These are phyloP conservation scores for Tachina grossa DNA, from an alignment of 2,888 invertebrate species.

Conservation along the genomic window DNA sequence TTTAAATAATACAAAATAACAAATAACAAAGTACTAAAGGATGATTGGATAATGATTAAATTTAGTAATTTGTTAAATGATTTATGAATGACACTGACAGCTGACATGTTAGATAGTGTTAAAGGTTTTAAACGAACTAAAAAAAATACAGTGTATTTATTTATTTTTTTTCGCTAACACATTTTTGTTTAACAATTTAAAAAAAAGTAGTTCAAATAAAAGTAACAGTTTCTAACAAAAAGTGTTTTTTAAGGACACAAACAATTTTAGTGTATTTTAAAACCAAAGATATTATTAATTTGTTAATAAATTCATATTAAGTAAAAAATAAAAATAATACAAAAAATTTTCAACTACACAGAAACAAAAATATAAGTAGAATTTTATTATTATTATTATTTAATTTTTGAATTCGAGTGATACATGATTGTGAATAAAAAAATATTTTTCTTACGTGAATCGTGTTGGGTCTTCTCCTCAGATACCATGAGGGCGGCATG, in stretches of 20 bases:
- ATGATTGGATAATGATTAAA: conserved; percentile 17
- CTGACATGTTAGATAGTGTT: conserved; percentile 41
- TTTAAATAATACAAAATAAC: too few species aligned
- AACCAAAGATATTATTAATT: conserved; percentile 14
- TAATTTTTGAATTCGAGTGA: conserved; percentile 56
- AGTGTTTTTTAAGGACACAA: conserved; percentile 19
- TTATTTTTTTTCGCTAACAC: conserved; percentile 4
- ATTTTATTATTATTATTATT: neutral
- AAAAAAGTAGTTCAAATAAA: neutral
- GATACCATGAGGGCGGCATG: conserved; percentile 90
- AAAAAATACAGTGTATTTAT: conserved; percentile 14
- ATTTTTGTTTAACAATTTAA: conserved; percentile 17
- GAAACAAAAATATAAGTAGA: conserved; percentile 41
- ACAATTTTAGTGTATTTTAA: neutral
- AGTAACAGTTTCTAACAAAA: neutral
- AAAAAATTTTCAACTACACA: conserved; percentile 57
- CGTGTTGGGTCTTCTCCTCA: conserved; percentile 90
- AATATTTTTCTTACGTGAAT: conserved; percentile 88
- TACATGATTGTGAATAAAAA: conserved; percentile 57
- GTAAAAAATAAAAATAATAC: conserved; percentile 2
- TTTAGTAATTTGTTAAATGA: conserved; percentile 29
- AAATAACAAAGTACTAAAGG: conserved; percentile 28
- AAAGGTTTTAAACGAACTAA: conserved; percentile 27
- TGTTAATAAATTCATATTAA: conserved; percentile 8
- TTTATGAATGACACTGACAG: conserved; percentile 43